These are phyloP conservation scores for Anticlea derivata DNA, from an alignment of 2,888 invertebrate species.

Conservation along the genomic window DNA sequence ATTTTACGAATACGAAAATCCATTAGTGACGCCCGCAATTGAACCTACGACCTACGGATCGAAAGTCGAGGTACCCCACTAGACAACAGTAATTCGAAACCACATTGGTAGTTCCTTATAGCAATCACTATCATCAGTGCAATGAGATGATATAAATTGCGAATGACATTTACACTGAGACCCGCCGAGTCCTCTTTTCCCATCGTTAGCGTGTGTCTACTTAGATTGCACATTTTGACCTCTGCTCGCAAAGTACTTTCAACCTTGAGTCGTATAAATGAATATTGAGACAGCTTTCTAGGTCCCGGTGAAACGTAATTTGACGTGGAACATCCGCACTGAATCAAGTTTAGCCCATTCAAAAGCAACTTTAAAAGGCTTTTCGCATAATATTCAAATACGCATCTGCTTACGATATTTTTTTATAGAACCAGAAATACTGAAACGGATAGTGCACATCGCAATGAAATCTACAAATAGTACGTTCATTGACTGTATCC, in stretches of 20 bases:
- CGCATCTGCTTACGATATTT: neutral
- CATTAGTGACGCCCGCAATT: too few species aligned
- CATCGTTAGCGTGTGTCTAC: slow-evolving; percentile 41
- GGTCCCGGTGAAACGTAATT: slow-evolving; percentile 23
- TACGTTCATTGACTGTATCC: slow-evolving; percentile 11
- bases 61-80: too few species aligned
- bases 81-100: slow-evolving; percentile 35
- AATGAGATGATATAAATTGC: slow-evolving; percentile 35
- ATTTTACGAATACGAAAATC: too few species aligned
- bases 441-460: neutral
- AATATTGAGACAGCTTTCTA: slow-evolving; percentile 40
- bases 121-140: slow-evolving; percentile 32
- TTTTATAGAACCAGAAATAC: slow-evolving; percentile 1
- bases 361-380: slow-evolving; percentile 2
- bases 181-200: slow-evolving; percentile 33
- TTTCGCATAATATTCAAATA: slow-evolving; percentile 14
- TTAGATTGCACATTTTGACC: slow-evolving; percentile 38
- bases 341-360: slow-evolving; percentile 2
- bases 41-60: too few species aligned
- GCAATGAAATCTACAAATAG: slow-evolving; percentile 4
- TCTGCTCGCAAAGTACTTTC: slow-evolving; percentile 36
- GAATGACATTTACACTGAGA: slow-evolving; percentile 29
- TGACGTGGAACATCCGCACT: slow-evolving; percentile 17
- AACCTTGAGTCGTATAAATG: slow-evolving; percentile 43
- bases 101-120: slow-evolving; percentile 32